phyloP scores from a whole-genome alignment of 1,140 invertebrate species.

The Anoplophora glabripennis region DNA sequence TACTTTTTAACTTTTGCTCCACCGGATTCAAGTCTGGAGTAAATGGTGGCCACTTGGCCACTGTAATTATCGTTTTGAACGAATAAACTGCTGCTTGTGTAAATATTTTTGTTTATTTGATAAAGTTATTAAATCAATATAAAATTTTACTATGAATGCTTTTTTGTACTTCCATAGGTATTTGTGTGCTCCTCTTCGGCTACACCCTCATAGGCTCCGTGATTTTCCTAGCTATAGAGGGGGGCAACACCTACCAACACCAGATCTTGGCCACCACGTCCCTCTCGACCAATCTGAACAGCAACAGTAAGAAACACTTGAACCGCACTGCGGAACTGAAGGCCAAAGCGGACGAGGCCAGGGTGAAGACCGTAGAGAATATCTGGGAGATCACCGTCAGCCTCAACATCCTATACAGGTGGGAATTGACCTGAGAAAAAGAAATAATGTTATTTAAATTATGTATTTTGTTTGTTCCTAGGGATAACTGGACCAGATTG shows the following conservation, averaged over 20 bases:
- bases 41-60: too few species aligned
- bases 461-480: neutral
- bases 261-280: constrained; percentile 44
- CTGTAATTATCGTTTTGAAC: too few species aligned
- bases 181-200: constrained; percentile 80
- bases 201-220: constrained; percentile 91
- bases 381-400: constrained; percentile 95
- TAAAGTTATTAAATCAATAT: too few species aligned
- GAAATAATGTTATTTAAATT: neutral
- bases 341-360: constrained; percentile 59
- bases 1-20: too few species aligned
- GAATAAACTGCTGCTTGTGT: too few species aligned
- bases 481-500: constrained; percentile 90
- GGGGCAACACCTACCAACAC: constrained; percentile 31
- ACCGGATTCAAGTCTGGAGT: too few species aligned
- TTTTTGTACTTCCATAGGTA: constrained; percentile 48
- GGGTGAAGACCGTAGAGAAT: constrained; percentile 76
- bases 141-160: too few species aligned
- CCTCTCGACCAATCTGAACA: constrained; percentile 24
- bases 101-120: too few species aligned
- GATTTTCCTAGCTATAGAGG: constrained; percentile 88
- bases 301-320: constrained; percentile 24
- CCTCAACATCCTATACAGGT: constrained; percentile 84
- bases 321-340: constrained; percentile 40
- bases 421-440: neutral